A percentile compares a stretch with the other conserved stretches of the same genome.
Evolutionary conservation across 2,113 vertebrate species (phyloP).

Genomic region (Macquaria ambigua): DNA sequence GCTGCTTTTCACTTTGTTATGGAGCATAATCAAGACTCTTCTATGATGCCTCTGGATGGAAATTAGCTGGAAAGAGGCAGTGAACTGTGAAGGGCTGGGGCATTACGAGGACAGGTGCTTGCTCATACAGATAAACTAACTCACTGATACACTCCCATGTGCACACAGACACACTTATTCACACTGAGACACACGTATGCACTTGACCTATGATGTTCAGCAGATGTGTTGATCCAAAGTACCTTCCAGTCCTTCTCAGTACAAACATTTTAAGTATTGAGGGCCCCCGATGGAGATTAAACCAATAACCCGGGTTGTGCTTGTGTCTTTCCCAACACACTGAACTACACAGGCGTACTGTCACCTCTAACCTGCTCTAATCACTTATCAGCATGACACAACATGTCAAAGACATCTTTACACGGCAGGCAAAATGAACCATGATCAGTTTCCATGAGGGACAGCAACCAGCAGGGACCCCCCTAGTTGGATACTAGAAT

Average conservation of each 20-base stretch:
- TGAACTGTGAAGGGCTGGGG: conserved; percentile 79
- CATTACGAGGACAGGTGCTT: conserved; percentile 60
- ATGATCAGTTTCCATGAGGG: not conserved
- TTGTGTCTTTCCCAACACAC: not conserved
- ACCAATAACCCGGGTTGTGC: not conserved
- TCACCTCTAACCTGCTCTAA: not conserved
- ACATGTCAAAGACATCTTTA: not conserved
- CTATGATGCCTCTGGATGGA: conserved; percentile 64
- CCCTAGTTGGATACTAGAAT: not conserved
- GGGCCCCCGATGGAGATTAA: not conserved
- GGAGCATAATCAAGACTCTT: conserved; percentile 75
- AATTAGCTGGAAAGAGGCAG: conserved; percentile 72
- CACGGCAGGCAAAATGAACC: not conserved
- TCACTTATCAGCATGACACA: not conserved
- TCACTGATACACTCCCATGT: conserved; percentile 44
- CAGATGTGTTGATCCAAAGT: conserved; percentile 5
- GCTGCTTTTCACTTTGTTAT: conserved; percentile 75
- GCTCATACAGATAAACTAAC: conserved; percentile 68
- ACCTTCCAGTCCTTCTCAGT: not conserved
- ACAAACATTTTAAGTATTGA: not conserved
- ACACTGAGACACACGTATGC: not conserved
- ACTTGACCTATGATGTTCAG: conserved; percentile 33
- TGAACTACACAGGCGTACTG: not conserved
- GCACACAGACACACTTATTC: conserved; percentile 8
- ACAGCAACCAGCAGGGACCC: not conserved